Evolutionary conservation across 1,140 invertebrate species (phyloP), one percentile per base, ranked within the genome.

Genomic region (Aphidius gifuensis): DNA sequence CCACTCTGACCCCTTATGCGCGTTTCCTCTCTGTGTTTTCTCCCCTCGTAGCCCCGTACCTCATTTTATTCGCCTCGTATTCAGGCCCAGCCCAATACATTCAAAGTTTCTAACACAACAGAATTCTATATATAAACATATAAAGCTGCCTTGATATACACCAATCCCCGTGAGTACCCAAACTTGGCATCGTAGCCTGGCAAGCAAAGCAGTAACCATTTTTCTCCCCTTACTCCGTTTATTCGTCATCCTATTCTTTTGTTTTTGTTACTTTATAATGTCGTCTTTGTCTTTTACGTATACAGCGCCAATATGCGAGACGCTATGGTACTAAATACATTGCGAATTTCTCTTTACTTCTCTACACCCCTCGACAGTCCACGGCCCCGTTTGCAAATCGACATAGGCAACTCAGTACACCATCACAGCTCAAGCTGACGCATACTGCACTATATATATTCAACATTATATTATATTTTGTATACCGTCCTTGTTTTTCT

Each of bases 401-500:
- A 55, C 43, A 51, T 49, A 55, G 60, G 42, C 42, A 32, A 32
- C 23, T 32, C 23, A 32, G 23, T 32, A 32, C 23, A 32, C 2
- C 23, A 32, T 32, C 23, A 32, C 23, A 32, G 23, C 23, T 32
- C 23, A 32, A 32, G 23, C 23, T 32, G 23, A 23, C n/a, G n/a
- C 54, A 56, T 56, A 38, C 43, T 40, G 45, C 40, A 56, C 45
- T 11, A 43, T 21, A 45, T 11, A 43, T 21, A 45, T 45, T 40
- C 54, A 56, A 43, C 54, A 56, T 45, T 32, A 32, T 32, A 32
- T 32, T 32, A 32, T 32, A 32, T 32, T 32, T 2, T 32, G 23
- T 32, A 32, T 4, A 4, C 23, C 69, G 70, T 77, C 75, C 74
- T 77, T 74, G 72, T 76, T 71, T 69, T 76, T 68, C 75, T 74